phyloP scores from a whole-genome alignment of 1,140 invertebrate species.

The Grapholita molesta region DNA sequence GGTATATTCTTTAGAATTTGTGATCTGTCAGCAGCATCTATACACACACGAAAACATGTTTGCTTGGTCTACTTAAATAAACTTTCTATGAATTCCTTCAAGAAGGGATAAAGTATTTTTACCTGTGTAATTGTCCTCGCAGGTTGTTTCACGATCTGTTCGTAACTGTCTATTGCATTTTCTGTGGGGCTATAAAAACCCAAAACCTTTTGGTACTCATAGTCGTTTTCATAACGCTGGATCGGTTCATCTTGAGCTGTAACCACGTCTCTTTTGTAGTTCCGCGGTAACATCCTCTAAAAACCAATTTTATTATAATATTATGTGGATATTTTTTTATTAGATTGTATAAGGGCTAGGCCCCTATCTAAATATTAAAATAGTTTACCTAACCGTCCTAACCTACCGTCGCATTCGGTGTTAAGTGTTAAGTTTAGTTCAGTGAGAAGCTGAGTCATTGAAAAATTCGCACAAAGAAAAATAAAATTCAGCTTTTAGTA shows the following conservation, averaged over 20 bases:
- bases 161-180: neutral
- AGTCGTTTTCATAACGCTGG: neutral
- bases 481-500: too few relatives aligned
- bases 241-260: neutral
- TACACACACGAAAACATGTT: neutral
- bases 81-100: neutral
- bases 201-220: neutral
- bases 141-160: neutral
- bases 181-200: neutral
- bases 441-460: too few relatives aligned
- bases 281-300: constrained; percentile 38
- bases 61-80: neutral
- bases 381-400: too few relatives aligned
- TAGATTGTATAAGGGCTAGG: too few relatives aligned
- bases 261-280: neutral
- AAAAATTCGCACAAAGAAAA: too few relatives aligned
- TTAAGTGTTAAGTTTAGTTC: too few relatives aligned
- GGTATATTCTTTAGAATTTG: neutral
- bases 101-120: neutral
- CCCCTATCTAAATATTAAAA: too few relatives aligned
- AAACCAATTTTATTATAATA: too few relatives aligned
- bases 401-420: too few relatives aligned
- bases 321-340: too few relatives aligned
- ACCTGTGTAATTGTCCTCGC: neutral
- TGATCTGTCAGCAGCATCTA: neutral